Conservation (phyloP, 2,888 invertebrate species). For the Caenorhabditis sinica region DNA sequence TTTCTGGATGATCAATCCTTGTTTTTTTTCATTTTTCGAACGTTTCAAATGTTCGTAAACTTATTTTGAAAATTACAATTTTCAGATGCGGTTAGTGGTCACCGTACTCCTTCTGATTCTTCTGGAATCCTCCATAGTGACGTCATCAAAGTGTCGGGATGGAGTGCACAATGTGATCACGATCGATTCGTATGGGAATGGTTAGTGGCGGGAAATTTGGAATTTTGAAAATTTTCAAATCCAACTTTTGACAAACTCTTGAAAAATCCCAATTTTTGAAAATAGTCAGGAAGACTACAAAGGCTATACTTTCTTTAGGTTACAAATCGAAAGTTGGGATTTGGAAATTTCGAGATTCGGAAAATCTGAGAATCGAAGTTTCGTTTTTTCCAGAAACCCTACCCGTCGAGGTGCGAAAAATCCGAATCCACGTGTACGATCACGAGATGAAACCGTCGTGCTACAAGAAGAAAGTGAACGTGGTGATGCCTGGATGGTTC, state of each 20-base stretch:
- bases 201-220: constrained; percentile 50
- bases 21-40: constrained; percentile 1
- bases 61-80: not conserved
- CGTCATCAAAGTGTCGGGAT: constrained; percentile 62
- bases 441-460: constrained; percentile 71
- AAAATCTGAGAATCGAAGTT: not conserved
- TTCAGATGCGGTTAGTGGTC: constrained; percentile 49
- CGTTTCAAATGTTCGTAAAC: not conserved
- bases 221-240: not conserved
- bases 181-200: constrained; percentile 70
- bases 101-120: constrained; percentile 8
- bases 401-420: constrained; percentile 67
- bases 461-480: constrained; percentile 68
- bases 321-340: not conserved
- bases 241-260: no score
- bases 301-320: no score
- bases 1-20: constrained; percentile 26
- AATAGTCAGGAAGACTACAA: no score
- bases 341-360: constrained; percentile 10
- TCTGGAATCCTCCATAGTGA: not conserved
- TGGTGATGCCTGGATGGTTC: constrained; percentile 73
- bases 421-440: constrained; percentile 70
- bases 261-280: no score
- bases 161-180: constrained; percentile 72
- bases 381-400: constrained; percentile 58